Evolutionary conservation across 1,140 invertebrate genomes (phyloP).

Genomic region (Drosophila kanapiae): DNA sequence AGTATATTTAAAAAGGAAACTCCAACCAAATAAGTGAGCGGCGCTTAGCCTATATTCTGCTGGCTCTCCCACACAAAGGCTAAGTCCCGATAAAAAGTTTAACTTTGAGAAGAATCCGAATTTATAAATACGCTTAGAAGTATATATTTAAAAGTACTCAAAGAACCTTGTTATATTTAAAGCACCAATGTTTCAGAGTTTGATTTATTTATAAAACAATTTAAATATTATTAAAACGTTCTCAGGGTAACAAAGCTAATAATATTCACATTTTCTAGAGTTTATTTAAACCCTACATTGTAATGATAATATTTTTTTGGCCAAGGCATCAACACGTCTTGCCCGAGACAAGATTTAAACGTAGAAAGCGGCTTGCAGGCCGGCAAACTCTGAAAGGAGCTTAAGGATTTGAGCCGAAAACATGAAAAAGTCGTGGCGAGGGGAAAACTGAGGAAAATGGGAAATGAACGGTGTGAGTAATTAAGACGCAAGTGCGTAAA

Average conservation of each 20-base stretch:
- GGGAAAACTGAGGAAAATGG: constrained; percentile 9
- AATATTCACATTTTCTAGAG: too few relatives aligned
- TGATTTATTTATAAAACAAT: background rate
- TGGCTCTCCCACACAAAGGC: constrained; percentile 6
- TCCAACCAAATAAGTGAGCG: constrained; percentile 28
- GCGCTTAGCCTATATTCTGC: constrained; percentile 53
- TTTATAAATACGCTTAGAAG: background rate
- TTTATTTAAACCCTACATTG: background rate
- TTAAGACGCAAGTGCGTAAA: constrained; percentile 70
- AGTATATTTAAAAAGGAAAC: constrained; percentile 21
- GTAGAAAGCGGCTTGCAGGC: constrained; percentile 23
- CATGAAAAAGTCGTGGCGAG: constrained; percentile 10
- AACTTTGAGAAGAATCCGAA: background rate
- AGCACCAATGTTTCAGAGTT: background rate
- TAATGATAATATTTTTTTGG: background rate
- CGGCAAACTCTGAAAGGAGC: constrained; percentile 51
- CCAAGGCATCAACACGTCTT: constrained; percentile 8
- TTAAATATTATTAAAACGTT: background rate
- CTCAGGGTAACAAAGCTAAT: too few relatives aligned
- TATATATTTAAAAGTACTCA: too few relatives aligned
- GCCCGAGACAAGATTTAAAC: background rate
- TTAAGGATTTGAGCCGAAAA: constrained; percentile 64
- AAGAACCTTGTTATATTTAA: background rate
- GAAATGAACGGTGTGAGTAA: constrained; percentile 60
- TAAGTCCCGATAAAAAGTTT: constrained; percentile 23